Base-by-base conservation (phyloP, 2,888 invertebrate species). In the Urechis unicinctus region DNA sequence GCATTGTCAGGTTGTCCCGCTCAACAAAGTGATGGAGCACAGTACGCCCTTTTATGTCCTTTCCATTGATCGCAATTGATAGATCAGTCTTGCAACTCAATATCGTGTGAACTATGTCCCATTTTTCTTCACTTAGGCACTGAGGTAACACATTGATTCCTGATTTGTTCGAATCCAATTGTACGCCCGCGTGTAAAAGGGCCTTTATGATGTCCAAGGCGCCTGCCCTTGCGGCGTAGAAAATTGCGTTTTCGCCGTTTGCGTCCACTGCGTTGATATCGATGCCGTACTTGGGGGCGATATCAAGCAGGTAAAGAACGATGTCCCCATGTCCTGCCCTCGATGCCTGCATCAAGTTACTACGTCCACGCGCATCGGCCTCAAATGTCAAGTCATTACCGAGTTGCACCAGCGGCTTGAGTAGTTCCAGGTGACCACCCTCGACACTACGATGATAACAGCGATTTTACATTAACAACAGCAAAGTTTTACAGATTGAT, bases 331-430 rank as follows among this genome's bases (percentile, higher is more conserved):
- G 58, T n/a, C 62, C 65, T 2, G 53, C 55, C n/a, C 53, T 43
- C 2, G 59, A 62, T 25, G 67, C 61, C 44, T 61, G 63, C 67
- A 67, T 67, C 17, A 67, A 47, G 44, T 60, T 49, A 5, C 61
- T 65, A 22, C 58, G 56, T 26, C 57, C 55, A 17, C 41, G 28
- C 6, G 55, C 46, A 51, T 64, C 63, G 4, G 55, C 17, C 6
- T 31, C 36, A n/a, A 48, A 48, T 26, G 29, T 41, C 36, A 36
- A 13, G 9, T 36, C 17, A 3, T 60, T 45, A 9, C 61, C 64
- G 6, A n/a, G 30, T 0, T 50, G 24, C 17, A 63, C 24, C 21
- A 66, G 56, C 28, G 42, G 57, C 45, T 61, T 49, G 13, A 66
- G 51, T 30, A 65, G 26, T 17, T 58, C 58, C n/a, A 59, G 31